Evolutionary conservation across 1,140 invertebrate species (phyloP), one percentile per base, ranked within the genome.

Genomic region (Dinothrombium tinctorium): DNA sequence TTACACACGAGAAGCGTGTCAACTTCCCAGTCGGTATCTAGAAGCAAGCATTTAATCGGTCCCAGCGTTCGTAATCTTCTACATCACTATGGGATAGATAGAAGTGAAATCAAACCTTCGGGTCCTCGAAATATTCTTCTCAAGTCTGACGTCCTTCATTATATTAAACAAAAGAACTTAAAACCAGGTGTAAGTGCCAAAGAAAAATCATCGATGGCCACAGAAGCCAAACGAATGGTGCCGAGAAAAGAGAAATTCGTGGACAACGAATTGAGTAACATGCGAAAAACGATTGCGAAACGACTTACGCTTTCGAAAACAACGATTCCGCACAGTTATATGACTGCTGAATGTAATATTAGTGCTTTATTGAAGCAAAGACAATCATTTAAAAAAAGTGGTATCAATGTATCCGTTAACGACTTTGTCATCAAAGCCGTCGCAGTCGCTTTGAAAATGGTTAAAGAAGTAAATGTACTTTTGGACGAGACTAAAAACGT

Each of bases 381-480:
- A 20, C 49, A 56, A 32, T 32, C 49, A 14, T 42, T 51, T 22
- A 49, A 50, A 33, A 14, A 32, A 15, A 26, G 33, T n/a, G 42
- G 42, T 22, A 49, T 63, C 11, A 66, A 67, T 49, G 53, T 72
- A 12, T 72, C 70, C 4, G 57, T 74, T 2, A 74, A 73, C 54
- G 72, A 73, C 51, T 68, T 74, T 46, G 57, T 73, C 32, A 67
- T 74, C 42, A 73, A 73, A 51, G 65, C 69, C 7, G 57, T 59
- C 24, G 67, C 68, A 2, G 47, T 67, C n/a, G 62, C 70, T 2
- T 48, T 71, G 53, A 37, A 46, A 37, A 48, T 63, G 47, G 62
- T 68, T 37, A 71, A 71, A 4, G 61, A 67, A 49, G 61, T 69
- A 6, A 75, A 75, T 52, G 64, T 62, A 26, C 62, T 63, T 23